A percentile compares a stretch with the other conserved stretches of the same genome.
phyloP scores from a whole-genome alignment of 2,888 invertebrate species.

The Phytoseiulus persimilis region DNA sequence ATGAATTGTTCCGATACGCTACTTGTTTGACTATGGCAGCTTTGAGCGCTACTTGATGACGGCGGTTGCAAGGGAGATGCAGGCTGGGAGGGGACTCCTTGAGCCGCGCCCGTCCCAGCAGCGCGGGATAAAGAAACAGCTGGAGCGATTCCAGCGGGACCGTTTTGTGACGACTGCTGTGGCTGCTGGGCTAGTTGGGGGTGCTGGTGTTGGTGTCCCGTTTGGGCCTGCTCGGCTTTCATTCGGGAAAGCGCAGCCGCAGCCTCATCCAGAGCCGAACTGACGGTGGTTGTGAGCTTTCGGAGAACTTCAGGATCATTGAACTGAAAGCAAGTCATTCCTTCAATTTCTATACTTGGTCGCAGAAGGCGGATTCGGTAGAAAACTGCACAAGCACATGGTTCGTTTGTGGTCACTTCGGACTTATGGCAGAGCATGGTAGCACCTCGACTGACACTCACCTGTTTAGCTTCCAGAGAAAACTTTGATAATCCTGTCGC shows the following conservation, averaged over 20 bases:
- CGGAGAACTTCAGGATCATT: constrained; percentile 80
- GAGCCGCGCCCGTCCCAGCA: neutral
- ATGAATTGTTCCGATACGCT: neutral
- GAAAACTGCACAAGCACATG: no score
- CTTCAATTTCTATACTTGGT: neutral
- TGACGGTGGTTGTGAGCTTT: constrained; percentile 75
- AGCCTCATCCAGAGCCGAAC: constrained; percentile 91
- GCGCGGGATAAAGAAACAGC: neutral
- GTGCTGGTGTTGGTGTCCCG: neutral
- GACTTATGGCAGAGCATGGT: neutral
- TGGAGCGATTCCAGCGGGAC: neutral
- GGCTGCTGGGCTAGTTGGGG: neutral
- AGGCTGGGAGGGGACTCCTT: neutral
- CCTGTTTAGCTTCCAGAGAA: constrained; percentile 34
- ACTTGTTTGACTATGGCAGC: neutral
- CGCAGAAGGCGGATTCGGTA: neutral
- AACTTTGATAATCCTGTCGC: constrained; percentile 62
- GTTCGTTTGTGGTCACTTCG: no score
- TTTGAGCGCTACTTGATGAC: neutral
- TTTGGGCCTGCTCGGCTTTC: constrained; percentile 64
- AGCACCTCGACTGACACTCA: neutral
- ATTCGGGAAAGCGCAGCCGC: constrained; percentile 91
- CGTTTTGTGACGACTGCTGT: neutral
- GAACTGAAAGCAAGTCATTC: constrained; percentile 56
- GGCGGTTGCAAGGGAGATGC: neutral